These are phyloP conservation scores for Serrognathus titanus DNA, from an alignment of 2,888 invertebrate genomes.

Conservation along the genomic window DNA sequence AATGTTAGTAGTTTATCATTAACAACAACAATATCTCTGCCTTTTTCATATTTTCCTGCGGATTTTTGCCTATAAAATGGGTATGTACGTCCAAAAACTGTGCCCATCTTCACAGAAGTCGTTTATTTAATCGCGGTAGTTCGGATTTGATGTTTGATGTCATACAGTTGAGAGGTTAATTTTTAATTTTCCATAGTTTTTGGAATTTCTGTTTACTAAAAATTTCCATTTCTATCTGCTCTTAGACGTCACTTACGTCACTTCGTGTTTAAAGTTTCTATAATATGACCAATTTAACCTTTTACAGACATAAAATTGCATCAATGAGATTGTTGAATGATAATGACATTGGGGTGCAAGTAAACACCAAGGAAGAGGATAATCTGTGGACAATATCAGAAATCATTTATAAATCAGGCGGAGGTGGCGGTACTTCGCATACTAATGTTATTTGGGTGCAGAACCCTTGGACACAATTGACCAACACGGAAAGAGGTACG, in stretches of 20 bases:
- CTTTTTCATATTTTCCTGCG: neutral
- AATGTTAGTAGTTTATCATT: constrained; percentile 9
- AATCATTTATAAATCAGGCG: constrained; percentile 26
- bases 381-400: constrained; percentile 31
- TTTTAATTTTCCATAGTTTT: constrained; percentile 22
- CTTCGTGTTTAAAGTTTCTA: constrained; percentile 6
- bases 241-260: constrained; percentile 7
- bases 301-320: constrained; percentile 36
- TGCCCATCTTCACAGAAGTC: constrained; percentile 5
- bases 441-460: constrained; percentile 46
- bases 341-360: constrained; percentile 36
- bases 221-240: constrained; percentile 10
- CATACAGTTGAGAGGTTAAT: constrained; percentile 28
- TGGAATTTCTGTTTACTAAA: constrained; percentile 12
- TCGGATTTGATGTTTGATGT: constrained; percentile 21
- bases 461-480: constrained; percentile 42
- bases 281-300: constrained; percentile 18
- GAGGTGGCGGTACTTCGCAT: constrained; percentile 27
- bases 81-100: constrained; percentile 7
- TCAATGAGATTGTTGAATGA: constrained; percentile 42
- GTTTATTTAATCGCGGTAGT: constrained; percentile 10
- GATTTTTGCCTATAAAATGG: constrained; percentile 6
- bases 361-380: constrained; percentile 36
- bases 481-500: constrained; percentile 44
- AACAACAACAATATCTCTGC: constrained; percentile 2